Evolutionary conservation across 2,113 vertebrate genomes (phyloP).

Genomic region (Ptyas mucosa): DNA sequence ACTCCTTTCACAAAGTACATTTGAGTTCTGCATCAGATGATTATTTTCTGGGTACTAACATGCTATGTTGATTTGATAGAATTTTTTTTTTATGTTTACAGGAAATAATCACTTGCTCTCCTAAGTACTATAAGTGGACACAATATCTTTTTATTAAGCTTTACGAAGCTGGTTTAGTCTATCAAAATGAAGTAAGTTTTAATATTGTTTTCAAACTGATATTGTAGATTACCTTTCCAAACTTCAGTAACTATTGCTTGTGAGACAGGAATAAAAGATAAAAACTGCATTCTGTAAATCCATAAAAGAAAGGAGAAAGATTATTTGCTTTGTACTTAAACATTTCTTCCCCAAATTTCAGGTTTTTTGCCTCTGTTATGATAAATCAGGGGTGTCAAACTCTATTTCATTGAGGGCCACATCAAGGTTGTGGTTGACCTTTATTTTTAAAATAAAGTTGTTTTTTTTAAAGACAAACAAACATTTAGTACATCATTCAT

Average conservation of each 20-base stretch:
- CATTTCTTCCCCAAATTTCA: not conserved
- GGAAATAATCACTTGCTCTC: slow-evolving; percentile 91
- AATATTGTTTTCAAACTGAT: not conserved
- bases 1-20: not conserved
- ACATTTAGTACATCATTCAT: no score
- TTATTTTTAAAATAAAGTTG: no score
- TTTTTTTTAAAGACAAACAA: no score
- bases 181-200: slow-evolving; percentile 91
- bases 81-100: slow-evolving; percentile 56
- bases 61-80: not conserved
- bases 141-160: slow-evolving; percentile 93
- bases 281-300: not conserved
- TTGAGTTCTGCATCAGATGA: not conserved
- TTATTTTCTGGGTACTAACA: not conserved
- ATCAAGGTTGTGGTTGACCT: no score
- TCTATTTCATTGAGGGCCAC: no score
- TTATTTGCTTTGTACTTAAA: not conserved
- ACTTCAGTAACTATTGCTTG: not conserved
- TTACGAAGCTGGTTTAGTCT: slow-evolving; percentile 86
- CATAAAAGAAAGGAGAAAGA: not conserved
- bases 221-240: not conserved
- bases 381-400: no score
- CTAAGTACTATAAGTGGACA: slow-evolving; percentile 97
- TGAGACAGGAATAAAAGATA: not conserved
- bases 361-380: not conserved